Base-by-base conservation (phyloP, 2,888 invertebrate species). In the Corbicula japonica region DNA sequence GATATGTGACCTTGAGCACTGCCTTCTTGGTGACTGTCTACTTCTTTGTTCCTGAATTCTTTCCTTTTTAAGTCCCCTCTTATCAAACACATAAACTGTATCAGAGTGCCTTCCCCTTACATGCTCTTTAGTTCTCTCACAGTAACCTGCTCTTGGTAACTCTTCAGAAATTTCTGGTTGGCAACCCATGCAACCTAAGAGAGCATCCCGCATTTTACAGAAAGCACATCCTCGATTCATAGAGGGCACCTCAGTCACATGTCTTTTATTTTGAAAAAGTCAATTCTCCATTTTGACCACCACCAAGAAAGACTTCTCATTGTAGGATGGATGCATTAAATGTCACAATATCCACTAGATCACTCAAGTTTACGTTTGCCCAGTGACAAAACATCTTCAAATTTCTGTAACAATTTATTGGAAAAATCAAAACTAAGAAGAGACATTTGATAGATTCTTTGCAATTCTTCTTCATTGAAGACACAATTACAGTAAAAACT, bases 171-270 rank as follows among this genome's bases (percentile, higher is more conserved):
- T 63, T 34, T 78, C 63, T 65, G 83, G 77, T 75, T 77, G 69
- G 63, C 74, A 75, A 68, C 83, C 83, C 77, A 83, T 83, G 63
- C 83, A 83, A 50, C 75, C 83, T 38, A 83, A 56, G 46, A 83
- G 48, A 56, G 83, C 83, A 63, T 83, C 80, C 80, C 75, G 80
- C 83, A 83, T 83, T 65, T 83, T 83, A 83, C 83, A 83, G 30
- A 77, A 80, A 58, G 78, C 73, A 60, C 83, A 83, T 83, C 75
- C 77, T 83, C 61, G 77, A 83, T 71, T 72, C 83, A 83, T 83
- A 73, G 38, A 58, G 63, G 66, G 54, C 35, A 41, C 66, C 66
- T 54, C 66, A 41, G 41, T 66, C 38, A 66, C 41, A 28, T 54
- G 66, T 54, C 50, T 23, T 8, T 70, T 12, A 41, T 38, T n/a